Conservation (phyloP, 2,113 vertebrate genomes). For the Semnornis frantzii region DNA sequence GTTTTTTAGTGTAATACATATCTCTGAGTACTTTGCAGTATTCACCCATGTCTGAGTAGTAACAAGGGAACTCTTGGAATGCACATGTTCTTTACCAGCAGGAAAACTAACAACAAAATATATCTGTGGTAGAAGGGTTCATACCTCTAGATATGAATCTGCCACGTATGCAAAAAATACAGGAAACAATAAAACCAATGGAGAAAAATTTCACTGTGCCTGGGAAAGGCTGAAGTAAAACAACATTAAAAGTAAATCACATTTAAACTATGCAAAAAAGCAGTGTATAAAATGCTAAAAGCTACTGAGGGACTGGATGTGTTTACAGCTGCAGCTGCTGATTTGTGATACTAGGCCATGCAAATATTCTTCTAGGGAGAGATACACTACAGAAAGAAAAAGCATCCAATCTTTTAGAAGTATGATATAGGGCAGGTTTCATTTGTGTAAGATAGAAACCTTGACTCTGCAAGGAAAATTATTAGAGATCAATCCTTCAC, state of each 20-base stretch:
- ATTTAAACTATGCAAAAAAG: conserved; percentile 11
- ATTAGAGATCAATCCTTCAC: not conserved
- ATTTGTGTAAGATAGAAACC: not conserved
- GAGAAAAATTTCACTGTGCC: conserved; percentile 1
- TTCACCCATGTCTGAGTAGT: conserved; percentile 61
- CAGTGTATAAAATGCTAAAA: conserved; percentile 29
- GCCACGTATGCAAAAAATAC: not conserved
- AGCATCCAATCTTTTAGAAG: not conserved
- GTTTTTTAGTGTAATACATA: conserved; percentile 26
- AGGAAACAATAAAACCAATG: not conserved
- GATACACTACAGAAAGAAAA: not conserved
- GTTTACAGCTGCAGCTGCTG: conserved; percentile 49
- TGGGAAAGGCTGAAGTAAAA: conserved; percentile 45
- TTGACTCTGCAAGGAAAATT: not conserved
- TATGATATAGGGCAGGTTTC: not conserved
- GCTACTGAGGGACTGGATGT: conserved; percentile 34
- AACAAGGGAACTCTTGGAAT: conserved; percentile 51
- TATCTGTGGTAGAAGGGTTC: not conserved
- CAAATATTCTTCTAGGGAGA: conserved; percentile 18
- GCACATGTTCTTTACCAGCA: conserved; percentile 21
- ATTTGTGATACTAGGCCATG: not conserved
- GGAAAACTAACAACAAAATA: not conserved
- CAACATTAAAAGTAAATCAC: conserved; percentile 46
- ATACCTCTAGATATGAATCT: conserved; percentile 10
- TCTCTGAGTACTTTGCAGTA: conserved; percentile 13